Percentiles rank a stretch among this genome's conserved stretches.
These are phyloP conservation scores for Arizona elegans DNA, from an alignment of 2,113 vertebrate genomes.

Conservation along the genomic window DNA sequence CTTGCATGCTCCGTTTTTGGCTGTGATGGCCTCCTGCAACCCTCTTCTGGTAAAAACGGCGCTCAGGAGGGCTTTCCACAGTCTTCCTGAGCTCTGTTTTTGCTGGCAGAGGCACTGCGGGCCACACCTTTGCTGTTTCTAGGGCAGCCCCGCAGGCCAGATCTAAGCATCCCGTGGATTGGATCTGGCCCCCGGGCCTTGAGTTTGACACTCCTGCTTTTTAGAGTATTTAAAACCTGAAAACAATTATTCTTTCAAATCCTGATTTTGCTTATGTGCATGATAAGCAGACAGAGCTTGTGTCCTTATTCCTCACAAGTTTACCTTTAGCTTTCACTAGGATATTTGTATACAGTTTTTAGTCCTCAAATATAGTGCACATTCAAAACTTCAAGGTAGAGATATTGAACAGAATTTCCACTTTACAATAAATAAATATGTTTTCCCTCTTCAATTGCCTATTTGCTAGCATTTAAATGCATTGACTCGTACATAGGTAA, in stretches of 20 bases:
- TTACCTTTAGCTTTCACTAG: background rate
- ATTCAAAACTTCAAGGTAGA: background rate
- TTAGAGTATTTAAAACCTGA: background rate
- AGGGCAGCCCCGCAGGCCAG: too few species aligned
- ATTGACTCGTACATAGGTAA: background rate
- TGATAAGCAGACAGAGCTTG: background rate
- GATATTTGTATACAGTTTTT: background rate
- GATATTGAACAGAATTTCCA: background rate
- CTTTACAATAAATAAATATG: background rate
- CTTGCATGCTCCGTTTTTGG: too few species aligned
- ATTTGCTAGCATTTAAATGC: background rate
- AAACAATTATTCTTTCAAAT: background rate
- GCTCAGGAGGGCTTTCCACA: too few species aligned
- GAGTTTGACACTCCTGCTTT: background rate
- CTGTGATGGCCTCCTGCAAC: too few species aligned
- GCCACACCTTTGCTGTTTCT: too few species aligned
- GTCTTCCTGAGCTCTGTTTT: too few species aligned
- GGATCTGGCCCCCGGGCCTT: too few species aligned
- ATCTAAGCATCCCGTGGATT: too few species aligned
- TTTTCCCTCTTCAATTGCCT: background rate
- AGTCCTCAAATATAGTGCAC: background rate
- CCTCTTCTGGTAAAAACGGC: too few species aligned
- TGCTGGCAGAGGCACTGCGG: too few species aligned
- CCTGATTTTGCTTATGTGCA: background rate
- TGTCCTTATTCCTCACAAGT: background rate